Percentiles rank a stretch among this genome's conserved stretches.
phyloP scores from a whole-genome alignment of 2,797 vertebrate genomes.

The Orientallactaga sibirica region DNA sequence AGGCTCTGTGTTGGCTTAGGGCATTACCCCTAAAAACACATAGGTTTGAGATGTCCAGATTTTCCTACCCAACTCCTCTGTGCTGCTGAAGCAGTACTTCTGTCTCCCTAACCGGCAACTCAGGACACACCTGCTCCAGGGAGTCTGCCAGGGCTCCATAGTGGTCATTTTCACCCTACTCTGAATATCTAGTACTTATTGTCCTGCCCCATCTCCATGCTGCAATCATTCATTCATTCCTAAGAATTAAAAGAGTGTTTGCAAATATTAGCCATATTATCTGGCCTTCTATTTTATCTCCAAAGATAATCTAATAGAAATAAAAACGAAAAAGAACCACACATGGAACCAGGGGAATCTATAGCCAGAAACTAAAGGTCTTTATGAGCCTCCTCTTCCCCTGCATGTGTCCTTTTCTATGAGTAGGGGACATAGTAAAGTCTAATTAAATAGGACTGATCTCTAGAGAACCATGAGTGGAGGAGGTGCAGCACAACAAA shows the following conservation, averaged over 20 bases:
- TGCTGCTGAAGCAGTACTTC: rapidly evolving
- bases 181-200: background rate
- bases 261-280: background rate
- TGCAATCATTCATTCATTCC: background rate
- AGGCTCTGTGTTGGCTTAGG: background rate
- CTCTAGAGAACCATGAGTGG: background rate
- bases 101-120: background rate
- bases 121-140: background rate
- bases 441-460: background rate
- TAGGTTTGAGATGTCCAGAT: background rate
- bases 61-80: background rate
- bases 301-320: background rate
- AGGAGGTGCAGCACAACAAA: too few relatives aligned
- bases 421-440: background rate
- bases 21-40: background rate
- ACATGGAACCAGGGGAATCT: too few relatives aligned
- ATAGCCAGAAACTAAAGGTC: background rate
- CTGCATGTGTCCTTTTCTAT: background rate
- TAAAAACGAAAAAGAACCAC: too few relatives aligned
- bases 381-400: background rate
- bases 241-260: background rate
- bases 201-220: rapidly evolving
- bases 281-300: background rate
- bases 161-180: rapidly evolving
- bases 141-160: background rate